Evolutionary conservation across 1,140 invertebrate species (phyloP).

Genomic region (Pachyrhynchus sulphureomaculatus): DNA sequence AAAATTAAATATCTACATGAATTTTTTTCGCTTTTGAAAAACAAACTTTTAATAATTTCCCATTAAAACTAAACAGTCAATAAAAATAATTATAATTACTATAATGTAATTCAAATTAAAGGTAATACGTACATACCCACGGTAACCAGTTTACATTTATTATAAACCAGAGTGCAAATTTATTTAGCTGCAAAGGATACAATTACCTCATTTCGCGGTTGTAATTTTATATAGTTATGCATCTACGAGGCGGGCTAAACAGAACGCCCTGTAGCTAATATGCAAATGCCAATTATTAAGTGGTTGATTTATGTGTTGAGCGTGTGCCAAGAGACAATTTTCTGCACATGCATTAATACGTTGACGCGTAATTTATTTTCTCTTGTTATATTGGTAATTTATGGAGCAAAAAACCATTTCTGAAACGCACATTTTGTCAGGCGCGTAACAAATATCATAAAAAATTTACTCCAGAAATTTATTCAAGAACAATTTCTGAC

Average conservation of each 20-base stretch:
- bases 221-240: constrained; percentile 11
- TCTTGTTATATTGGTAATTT: too few relatives aligned
- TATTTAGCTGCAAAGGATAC: constrained; percentile 12
- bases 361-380: too few relatives aligned
- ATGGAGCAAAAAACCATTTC: too few relatives aligned
- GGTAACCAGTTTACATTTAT: background rate
- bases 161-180: constrained; percentile 6
- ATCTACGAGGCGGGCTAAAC: constrained; percentile 20
- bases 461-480: too few relatives aligned
- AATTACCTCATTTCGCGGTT: constrained; percentile 18
- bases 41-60: too few relatives aligned
- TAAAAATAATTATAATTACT: background rate
- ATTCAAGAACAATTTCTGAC: too few relatives aligned
- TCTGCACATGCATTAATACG: too few relatives aligned
- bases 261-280: constrained; percentile 25
- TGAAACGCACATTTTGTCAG: too few relatives aligned
- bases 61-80: too few relatives aligned
- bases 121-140: background rate
- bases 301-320: constrained; percentile 15
- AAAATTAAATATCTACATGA: too few relatives aligned
- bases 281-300: constrained; percentile 23
- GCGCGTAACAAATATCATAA: too few relatives aligned
- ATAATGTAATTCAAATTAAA: background rate
- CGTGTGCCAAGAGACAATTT: constrained; percentile 21
- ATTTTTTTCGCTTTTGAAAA: too few relatives aligned